phyloP scores from a whole-genome alignment of 2,113 vertebrate genomes.

The Pagrus major region DNA sequence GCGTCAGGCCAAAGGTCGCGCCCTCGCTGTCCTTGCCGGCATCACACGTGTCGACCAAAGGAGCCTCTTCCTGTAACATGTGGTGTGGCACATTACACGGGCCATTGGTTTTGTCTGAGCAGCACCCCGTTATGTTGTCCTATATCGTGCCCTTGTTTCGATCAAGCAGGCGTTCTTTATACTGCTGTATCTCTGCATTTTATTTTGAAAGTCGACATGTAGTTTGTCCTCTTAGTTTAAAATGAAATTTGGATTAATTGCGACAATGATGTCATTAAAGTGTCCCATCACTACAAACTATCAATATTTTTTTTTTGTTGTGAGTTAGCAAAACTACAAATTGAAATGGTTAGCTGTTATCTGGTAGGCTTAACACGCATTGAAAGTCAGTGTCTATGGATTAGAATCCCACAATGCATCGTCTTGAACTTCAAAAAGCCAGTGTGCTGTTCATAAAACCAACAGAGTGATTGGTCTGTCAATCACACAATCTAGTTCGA shows the following conservation, averaged over 20 bases:
- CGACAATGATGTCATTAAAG: not conserved
- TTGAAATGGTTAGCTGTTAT: not conserved
- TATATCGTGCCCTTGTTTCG: constrained; percentile 21
- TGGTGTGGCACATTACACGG: constrained; percentile 29
- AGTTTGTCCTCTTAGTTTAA: not conserved
- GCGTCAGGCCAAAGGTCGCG: constrained; percentile 55
- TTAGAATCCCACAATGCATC: too few relatives aligned
- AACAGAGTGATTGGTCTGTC: too few relatives aligned
- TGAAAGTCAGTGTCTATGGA: not conserved
- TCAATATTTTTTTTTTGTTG: not conserved
- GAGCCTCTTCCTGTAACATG: constrained; percentile 44
- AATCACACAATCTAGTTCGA: too few relatives aligned
- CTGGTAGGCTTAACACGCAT: too few relatives aligned
- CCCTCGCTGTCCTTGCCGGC: constrained; percentile 50
- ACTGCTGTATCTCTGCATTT: not conserved
- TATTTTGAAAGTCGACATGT: not conserved
- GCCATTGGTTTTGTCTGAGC: constrained; percentile 41
- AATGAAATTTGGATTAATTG: not conserved
- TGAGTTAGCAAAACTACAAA: not conserved
- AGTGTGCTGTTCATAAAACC: too few relatives aligned
- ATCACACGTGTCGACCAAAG: constrained; percentile 23
- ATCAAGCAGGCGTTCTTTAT: not conserved
- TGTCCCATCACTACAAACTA: not conserved
- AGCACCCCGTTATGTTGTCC: constrained; percentile 4
- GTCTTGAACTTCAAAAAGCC: too few relatives aligned